Percentiles rank a stretch among this genome's conserved stretches.
phyloP scores from a whole-genome alignment of 2,113 vertebrate genomes.

The Dicentrarchus labrax region DNA sequence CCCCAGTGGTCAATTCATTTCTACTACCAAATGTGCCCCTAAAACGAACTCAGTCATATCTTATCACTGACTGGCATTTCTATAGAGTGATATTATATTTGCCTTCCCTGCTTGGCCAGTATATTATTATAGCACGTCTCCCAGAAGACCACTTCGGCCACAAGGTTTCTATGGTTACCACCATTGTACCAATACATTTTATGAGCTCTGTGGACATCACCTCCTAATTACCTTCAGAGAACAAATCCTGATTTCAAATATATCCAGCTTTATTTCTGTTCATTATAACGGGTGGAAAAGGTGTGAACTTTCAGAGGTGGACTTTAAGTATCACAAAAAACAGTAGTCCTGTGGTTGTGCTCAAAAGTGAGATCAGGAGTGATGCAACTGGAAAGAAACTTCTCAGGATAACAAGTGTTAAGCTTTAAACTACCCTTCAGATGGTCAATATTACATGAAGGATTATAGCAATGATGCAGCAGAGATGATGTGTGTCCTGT shows the following conservation, averaged over 20 bases:
- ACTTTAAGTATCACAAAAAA: constrained; percentile 50
- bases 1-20: constrained; percentile 14
- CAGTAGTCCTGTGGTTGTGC: not conserved
- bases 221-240: constrained; percentile 73
- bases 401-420: constrained; percentile 45
- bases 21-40: constrained; percentile 23
- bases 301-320: constrained; percentile 41
- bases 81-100: constrained; percentile 76
- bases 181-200: constrained; percentile 68
- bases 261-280: constrained; percentile 58
- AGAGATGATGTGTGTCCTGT: constrained; percentile 49
- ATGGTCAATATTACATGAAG: constrained; percentile 61
- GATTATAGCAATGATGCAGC: constrained; percentile 52
- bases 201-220: constrained; percentile 64
- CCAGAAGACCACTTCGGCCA: constrained; percentile 61
- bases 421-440: constrained; percentile 47
- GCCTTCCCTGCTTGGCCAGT: constrained; percentile 67
- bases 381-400: constrained; percentile 67
- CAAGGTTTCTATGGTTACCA: constrained; percentile 79
- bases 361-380: constrained; percentile 47
- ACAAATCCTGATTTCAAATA: constrained; percentile 68
- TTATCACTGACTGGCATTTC: constrained; percentile 71
- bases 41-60: constrained; percentile 42
- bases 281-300: constrained; percentile 52
- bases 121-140: constrained; percentile 74